Conservation (phyloP, 2,113 vertebrate species). For the Polyodon spathula region DNA sequence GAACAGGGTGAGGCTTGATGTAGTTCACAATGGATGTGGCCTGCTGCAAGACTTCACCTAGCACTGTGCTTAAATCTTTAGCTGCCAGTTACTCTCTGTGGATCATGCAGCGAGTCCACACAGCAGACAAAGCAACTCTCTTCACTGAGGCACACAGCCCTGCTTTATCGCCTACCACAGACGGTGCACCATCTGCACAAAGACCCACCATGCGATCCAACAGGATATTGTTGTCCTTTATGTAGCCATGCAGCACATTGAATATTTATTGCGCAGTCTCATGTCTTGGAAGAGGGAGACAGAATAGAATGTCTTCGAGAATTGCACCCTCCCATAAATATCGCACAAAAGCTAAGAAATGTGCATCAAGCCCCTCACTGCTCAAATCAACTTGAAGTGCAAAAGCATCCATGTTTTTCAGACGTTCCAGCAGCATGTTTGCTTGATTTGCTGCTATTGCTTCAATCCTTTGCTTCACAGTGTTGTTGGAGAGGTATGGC, state of each 20-base stretch:
- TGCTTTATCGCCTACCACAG: background rate
- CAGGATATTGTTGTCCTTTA: conserved; percentile 6
- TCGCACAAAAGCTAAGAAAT: conserved; percentile 10
- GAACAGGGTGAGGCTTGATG: no score
- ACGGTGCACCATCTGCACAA: conserved; percentile 13
- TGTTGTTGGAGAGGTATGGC: no score
- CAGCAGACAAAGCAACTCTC: background rate
- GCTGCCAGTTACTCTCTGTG: conserved; percentile 7
- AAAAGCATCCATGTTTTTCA: conserved; percentile 4
- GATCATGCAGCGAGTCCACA: conserved; percentile 15
- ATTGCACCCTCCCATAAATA: conserved; percentile 8
- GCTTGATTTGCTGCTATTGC: conserved; percentile 9
- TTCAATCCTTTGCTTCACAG: conserved; percentile 7
- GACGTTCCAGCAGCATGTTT: conserved; percentile 8
- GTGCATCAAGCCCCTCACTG: conserved; percentile 9
- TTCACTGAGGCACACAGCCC: conserved; percentile 3
- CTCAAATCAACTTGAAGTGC: conserved; percentile 14
- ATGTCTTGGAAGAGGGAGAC: conserved; percentile 9
- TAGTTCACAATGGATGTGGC: no score
- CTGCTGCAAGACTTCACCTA: no score
- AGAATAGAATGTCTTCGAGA: conserved; percentile 14
- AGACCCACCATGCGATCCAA: conserved; percentile 13
- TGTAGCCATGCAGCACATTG: conserved; percentile 2
- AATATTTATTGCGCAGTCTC: conserved; percentile 12
- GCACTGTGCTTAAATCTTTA: background rate